Conservation (phyloP, 2,888 invertebrate genomes). For the Smittia sp. region DNA sequence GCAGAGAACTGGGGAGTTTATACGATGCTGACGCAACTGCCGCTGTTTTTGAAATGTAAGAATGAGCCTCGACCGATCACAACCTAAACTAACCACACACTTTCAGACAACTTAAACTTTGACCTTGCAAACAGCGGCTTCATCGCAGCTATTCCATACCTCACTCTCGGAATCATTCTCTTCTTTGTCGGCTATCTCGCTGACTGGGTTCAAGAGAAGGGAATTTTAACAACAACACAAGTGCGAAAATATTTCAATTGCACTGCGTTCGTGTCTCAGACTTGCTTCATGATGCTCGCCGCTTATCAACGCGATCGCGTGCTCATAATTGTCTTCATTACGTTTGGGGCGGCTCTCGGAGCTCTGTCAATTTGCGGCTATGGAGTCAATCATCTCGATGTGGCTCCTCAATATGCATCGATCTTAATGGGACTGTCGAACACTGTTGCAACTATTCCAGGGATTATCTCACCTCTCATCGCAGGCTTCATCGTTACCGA, state of each 20-base stretch:
- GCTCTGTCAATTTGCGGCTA: conserved; percentile 93
- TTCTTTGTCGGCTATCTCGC: conserved; percentile 79
- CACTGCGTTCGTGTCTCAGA: conserved; percentile 44
- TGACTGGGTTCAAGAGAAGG: conserved; percentile 68
- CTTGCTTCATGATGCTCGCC: conserved; percentile 73
- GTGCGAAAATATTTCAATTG: conserved; percentile 55
- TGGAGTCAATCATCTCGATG: conserved; percentile 81
- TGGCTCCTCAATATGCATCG: conserved; percentile 88
- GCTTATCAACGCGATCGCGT: conserved; percentile 69
- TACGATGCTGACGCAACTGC: conserved; percentile 76
- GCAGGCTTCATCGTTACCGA: conserved; percentile 75
- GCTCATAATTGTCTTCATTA: conserved; percentile 73
- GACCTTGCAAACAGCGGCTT: conserved; percentile 77
- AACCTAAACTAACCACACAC: no score
- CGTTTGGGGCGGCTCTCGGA: conserved; percentile 84
- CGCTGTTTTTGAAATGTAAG: conserved; percentile 80
- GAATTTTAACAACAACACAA: conserved; percentile 68
- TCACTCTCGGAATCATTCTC: conserved; percentile 80
- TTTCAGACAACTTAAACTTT: conserved; percentile 69
- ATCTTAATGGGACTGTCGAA: conserved; percentile 90
- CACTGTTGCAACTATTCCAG: conserved; percentile 86
- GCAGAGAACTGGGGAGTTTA: conserved; percentile 91
- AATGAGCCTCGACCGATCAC: no score
- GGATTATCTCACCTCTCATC: conserved; percentile 82
- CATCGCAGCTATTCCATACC: conserved; percentile 81